Evolutionary conservation across 2,888 invertebrate species (phyloP), one percentile per base, ranked within the genome.

Genomic region (Drosophila melanosoma): DNA sequence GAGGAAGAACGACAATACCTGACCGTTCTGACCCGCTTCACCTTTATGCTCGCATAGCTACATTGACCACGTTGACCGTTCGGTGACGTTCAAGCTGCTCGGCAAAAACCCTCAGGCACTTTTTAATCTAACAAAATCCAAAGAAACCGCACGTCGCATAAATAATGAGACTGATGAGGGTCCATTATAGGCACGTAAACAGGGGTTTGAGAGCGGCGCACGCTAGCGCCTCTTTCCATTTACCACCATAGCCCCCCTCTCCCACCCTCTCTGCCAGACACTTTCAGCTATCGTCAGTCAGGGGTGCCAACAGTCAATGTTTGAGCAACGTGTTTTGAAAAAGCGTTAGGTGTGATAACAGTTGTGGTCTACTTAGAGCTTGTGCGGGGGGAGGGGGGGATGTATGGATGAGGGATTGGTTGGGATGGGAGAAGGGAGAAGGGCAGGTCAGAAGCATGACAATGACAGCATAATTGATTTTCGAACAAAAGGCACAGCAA

Each of bases 101-200:
- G 82, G 78, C 76, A 79, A 90, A 90, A 90, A 89, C 85, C 85
- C 85, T 90, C 89, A 86, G 87, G 89, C 91, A 88, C 90, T 87
- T 87, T 87, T 87, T 87, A 87, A 87, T 90, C 87, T 87, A 90
- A 90, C 87, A 90, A 87, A 90, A 87, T 90, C 91, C 89, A 87
- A 90, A 90, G 91, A 91, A 87, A 87, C 91, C 91, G 90, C 91
- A 87, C 91, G 89, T 83, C 89, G 87, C 91, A 87, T 87, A 90
- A 91, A 86, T 87, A 87, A 87, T 87, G 87, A 91, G 87, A 90
- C 87, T 87, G 87, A 87, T 91, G 91, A 91, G 87, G 91, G 87
- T 91, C 87, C 87, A 90, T 87, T 91, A 91, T 91, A 90, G 89
- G 81, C 87, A 87, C 87, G 90, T 90, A 84, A 85, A 71, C 68